A percentile compares a stretch with the other conserved stretches of the same genome.
Conservation (phyloP, 1,140 invertebrate genomes). For the Achroia grisella region DNA sequence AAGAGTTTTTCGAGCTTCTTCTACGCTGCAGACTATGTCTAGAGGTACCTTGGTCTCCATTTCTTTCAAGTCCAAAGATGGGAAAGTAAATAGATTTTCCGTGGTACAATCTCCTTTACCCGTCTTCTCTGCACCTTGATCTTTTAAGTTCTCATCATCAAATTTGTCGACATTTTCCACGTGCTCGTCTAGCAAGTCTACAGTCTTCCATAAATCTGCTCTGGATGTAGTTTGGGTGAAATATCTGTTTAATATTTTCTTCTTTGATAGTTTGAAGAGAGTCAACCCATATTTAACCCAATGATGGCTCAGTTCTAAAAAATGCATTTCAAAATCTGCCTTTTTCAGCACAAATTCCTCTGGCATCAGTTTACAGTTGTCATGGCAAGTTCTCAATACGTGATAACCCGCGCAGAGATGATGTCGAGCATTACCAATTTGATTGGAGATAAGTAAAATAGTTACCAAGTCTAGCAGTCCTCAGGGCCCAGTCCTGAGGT, state of each 20-base stretch:
- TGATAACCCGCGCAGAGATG: slow-evolving; percentile 74
- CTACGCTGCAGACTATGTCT: slow-evolving; percentile 44
- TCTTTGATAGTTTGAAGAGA: slow-evolving; percentile 75
- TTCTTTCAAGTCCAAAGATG: slow-evolving; percentile 47
- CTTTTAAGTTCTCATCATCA: slow-evolving; percentile 42
- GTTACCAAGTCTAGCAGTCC: slow-evolving; percentile 77
- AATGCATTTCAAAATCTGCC: slow-evolving; percentile 70
- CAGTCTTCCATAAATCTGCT: slow-evolving; percentile 46
- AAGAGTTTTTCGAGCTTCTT: slow-evolving; percentile 77
- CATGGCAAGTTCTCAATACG: slow-evolving; percentile 67
- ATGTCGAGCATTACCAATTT: slow-evolving; percentile 73
- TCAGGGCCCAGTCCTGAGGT: slow-evolving; percentile 77
- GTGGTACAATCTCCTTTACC: slow-evolving; percentile 35
- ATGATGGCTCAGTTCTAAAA: slow-evolving; percentile 76
- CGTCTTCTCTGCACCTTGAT: slow-evolving; percentile 34
- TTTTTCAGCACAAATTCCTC: slow-evolving; percentile 57
- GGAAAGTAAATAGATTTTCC: slow-evolving; percentile 45
- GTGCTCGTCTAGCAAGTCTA: slow-evolving; percentile 33
- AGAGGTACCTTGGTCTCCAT: slow-evolving; percentile 43
- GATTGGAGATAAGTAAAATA: slow-evolving; percentile 63
- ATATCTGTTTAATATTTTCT: slow-evolving; percentile 52
- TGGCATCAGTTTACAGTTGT: slow-evolving; percentile 58
- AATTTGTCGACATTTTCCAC: slow-evolving; percentile 19
- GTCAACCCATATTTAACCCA: slow-evolving; percentile 79
- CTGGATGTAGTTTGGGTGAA: slow-evolving; percentile 43